Evolutionary conservation across 2,113 vertebrate species (phyloP), one percentile per base, ranked within the genome.

Genomic region (Apteryx mantelli): DNA sequence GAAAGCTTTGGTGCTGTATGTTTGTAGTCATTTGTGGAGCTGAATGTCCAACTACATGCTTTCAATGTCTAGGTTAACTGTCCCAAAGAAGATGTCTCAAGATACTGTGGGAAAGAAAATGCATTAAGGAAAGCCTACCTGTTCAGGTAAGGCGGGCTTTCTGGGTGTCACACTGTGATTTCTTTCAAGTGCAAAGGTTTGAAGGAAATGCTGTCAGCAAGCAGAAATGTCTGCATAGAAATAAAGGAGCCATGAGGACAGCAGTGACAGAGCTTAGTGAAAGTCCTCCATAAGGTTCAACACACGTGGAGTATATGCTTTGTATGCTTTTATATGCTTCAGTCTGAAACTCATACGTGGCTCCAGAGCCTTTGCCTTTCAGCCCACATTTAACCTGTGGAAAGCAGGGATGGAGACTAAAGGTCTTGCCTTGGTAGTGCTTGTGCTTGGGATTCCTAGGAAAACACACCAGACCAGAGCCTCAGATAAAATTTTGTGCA

Each of bases 51-150:
- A 74, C 81, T 2, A 6, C 24, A 4, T 18, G 1, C 13, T n/a
- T 95, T 93, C 53, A 5, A 53, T 89, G 28, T 46, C 83, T 82
- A 99, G 99, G 98, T 99, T 60, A 98, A 99, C 93, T 99, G 99
- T 94, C 97, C 97, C 79, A 96, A 95, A 92, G 98, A 98, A 94
- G 95, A 96, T 42, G 80, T 96, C 46, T 98, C 97, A 48, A 97
- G 91, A 34, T 99, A 99, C 55, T 99, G 99, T 97, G 96, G 96
- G 17, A 98, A 97, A 55, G 98, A 98, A 70, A 97, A 97, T 26
- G 66, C 97, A 0, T 91, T 98, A 26, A 98, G 98, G 88, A 99
- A 98, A 90, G 99, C 98, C 2, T 99, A 99, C 96, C 98, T 99
- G 75, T 99, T 99, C 98, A 98, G 99, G 99, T 99, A 96, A 91